These are phyloP conservation scores for Lasioglossum albipes DNA, from an alignment of 1,140 invertebrate genomes.

Conservation along the genomic window DNA sequence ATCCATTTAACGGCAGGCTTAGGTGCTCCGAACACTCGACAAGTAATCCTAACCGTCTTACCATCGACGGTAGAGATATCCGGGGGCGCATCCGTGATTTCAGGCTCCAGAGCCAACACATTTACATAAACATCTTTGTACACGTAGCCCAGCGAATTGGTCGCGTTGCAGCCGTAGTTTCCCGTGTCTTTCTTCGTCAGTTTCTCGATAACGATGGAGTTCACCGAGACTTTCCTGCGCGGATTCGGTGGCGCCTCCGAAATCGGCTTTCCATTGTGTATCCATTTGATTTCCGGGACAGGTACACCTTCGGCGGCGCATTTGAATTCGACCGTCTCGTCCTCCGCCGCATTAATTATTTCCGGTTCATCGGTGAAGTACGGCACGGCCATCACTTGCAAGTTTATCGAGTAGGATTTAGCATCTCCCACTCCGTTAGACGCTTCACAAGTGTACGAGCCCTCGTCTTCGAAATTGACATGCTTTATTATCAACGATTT, in stretches of 20 bases:
- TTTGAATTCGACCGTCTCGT: constrained; percentile 91
- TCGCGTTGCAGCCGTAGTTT: constrained; percentile 99
- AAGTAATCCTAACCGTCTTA: constrained; percentile 90
- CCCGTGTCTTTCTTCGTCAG: constrained; percentile 95
- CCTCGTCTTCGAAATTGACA: constrained; percentile 92
- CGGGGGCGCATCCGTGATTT: constrained; percentile 91
- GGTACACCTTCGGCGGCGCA: constrained; percentile 95
- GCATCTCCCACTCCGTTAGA: constrained; percentile 93
- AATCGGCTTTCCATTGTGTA: constrained; percentile 96
- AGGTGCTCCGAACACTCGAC: constrained; percentile 97
- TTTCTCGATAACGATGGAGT: constrained; percentile 91
- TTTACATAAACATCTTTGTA: constrained; percentile 99
- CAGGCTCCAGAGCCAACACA: constrained; percentile 94
- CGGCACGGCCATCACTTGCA: constrained; percentile 91
- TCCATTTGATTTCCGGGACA: constrained; percentile 96
- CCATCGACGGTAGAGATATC: constrained; percentile 92
- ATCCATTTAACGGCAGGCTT: constrained; percentile 97
- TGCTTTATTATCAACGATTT: constrained; percentile 94
- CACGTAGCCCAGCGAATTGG: constrained; percentile 98
- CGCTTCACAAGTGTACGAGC: constrained; percentile 93
- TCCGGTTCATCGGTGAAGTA: constrained; percentile 96
- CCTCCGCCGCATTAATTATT: constrained; percentile 93
- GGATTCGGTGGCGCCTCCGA: constrained; percentile 87
- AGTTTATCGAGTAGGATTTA: constrained; percentile 90
- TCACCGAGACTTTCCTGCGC: constrained; percentile 84